A percentile compares a stretch with the other conserved stretches of the same genome.
Conservation (phyloP, 2,797 vertebrate species). For the Meriones psammophilus region DNA sequence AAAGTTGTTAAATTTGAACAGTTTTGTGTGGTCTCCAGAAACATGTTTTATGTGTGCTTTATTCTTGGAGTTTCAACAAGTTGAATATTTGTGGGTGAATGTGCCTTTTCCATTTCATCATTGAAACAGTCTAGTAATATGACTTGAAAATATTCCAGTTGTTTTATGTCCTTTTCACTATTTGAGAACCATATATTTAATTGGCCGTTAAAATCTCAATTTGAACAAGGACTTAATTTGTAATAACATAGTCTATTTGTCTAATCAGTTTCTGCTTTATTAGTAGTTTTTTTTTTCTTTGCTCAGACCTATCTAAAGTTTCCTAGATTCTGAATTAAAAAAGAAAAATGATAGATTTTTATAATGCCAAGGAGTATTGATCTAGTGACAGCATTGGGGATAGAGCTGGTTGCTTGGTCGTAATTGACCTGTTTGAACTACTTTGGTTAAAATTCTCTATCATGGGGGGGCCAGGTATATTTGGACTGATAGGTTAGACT, state of each 20-base stretch:
- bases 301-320: constrained; percentile 23
- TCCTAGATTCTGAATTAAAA: constrained; percentile 64
- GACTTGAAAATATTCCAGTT: constrained; percentile 26
- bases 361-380: constrained; percentile 13
- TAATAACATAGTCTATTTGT: constrained; percentile 45
- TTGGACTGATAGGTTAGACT: background rate
- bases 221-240: constrained; percentile 58
- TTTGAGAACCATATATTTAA: constrained; percentile 61
- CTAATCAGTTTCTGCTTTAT: constrained; percentile 38
- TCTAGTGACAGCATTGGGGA: background rate
- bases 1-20: constrained; percentile 84
- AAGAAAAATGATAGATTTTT: constrained; percentile 39
- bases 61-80: constrained; percentile 75
- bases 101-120: constrained; percentile 67
- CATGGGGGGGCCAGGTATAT: background rate
- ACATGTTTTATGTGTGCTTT: constrained; percentile 83
- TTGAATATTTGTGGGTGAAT: constrained; percentile 54
- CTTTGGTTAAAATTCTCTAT: constrained; percentile 15
- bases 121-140: constrained; percentile 47
- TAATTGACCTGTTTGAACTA: constrained; percentile 47
- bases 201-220: constrained; percentile 61
- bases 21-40: constrained; percentile 83
- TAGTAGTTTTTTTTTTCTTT: constrained; percentile 1
- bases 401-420: background rate
- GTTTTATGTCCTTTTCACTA: background rate